Evolutionary conservation across 2,888 invertebrate species (phyloP), one percentile per base, ranked within the genome.

Genomic region (Eucera pruinosa): DNA sequence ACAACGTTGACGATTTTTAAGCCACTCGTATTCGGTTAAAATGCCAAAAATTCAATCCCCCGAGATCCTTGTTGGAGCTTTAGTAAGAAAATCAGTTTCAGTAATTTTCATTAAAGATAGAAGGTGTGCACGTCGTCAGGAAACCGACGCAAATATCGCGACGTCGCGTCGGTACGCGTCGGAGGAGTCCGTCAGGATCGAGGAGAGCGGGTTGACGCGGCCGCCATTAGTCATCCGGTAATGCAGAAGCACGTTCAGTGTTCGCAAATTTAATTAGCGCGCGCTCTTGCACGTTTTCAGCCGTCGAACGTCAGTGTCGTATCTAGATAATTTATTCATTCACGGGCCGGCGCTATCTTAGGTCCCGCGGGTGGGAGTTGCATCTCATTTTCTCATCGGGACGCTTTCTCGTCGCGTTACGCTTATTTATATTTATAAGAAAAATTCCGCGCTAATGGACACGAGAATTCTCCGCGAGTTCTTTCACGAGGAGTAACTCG

Each of bases 201-300:
- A 79, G 65, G 70, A 79, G 62, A 74, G 18, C 58, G 66, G 66
- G 75, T 76, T 76, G 83, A 74, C 75, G 81, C 58, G 69, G 47
- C 27, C 36, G 71, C 75, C 78, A 81, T 85, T 85, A 85, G 68
- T 78, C 80, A 81, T 60, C 76, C 30, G 68, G 58, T 73, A 76
- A 80, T 85, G 81, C 74, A 45, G 60, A 78, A 66, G 76, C 81
- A 84, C 82, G 81, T 81, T 74, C 74, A 73, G 54, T 50, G 81
- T 75, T 75, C 70, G 80, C 70, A 65, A 85, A 84, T 84, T 85
- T 84, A 85, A 87, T 88, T 88, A 87, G 83, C 76, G 61, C 76
- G 57, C 67, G 62, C 76, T 80, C 80, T 84, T 76, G 71, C 79
- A 48, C 75, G 64, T 70, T 70, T 62, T 72, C 67, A 75, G 55